These are phyloP conservation scores for Hippocampus guttulatus DNA, from an alignment of 2,113 vertebrate species.

Conservation along the genomic window DNA sequence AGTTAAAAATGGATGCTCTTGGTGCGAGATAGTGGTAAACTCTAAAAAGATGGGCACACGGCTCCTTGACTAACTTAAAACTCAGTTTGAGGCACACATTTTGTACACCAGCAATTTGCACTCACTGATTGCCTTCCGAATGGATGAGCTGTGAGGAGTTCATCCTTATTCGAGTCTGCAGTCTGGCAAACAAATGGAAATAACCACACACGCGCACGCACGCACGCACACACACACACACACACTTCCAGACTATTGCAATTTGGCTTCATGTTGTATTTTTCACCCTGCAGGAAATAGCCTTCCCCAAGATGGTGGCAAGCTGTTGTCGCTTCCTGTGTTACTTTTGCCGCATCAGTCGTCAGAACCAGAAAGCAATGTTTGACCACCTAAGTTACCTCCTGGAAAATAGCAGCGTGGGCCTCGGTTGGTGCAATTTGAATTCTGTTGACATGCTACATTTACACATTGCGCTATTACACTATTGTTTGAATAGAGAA, in stretches of 20 bases:
- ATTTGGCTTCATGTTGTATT: slow-evolving; percentile 5
- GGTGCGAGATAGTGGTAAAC: no score
- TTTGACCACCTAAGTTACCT: slow-evolving; percentile 98
- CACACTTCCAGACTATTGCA: background rate
- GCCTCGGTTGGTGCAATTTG: slow-evolving; percentile 77
- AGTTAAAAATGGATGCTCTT: no score
- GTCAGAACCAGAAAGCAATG: slow-evolving; percentile 99
- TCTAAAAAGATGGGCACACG: no score
- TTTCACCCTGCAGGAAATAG: slow-evolving; percentile 78
- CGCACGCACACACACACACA: no score
- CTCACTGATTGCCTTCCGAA: no score
- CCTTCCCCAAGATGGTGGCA: slow-evolving; percentile 97
- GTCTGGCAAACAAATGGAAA: no score
- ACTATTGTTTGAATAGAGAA: background rate
- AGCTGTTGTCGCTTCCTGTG: slow-evolving; percentile 98
- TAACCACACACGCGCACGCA: no score
- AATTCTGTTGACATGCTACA: background rate
- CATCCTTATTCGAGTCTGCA: no score
- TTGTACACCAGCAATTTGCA: no score
- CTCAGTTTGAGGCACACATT: no score
- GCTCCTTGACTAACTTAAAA: no score
- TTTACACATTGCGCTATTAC: background rate
- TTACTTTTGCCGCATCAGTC: slow-evolving; percentile 98
- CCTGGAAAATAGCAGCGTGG: slow-evolving; percentile 95
- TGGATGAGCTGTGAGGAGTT: no score